Evolutionary conservation across 2,113 vertebrate genomes (phyloP), one percentile per base, ranked within the genome.

Genomic region (Telmatochromis sp.): DNA sequence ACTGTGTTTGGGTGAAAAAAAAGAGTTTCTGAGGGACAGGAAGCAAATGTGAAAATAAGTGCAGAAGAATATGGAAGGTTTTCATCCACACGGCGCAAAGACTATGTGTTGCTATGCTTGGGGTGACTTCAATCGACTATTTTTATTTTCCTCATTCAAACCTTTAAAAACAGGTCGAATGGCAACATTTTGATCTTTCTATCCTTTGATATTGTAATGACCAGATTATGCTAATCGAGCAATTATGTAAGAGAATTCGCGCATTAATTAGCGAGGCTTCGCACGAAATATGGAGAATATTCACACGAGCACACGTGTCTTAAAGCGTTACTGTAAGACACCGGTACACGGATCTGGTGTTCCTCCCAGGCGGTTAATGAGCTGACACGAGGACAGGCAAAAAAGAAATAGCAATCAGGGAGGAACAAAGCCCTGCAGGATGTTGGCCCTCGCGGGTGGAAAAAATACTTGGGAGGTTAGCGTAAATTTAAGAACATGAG

Each of bases 341-440:
- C n/a, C 40, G n/a, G 85, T 47, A 51, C n/a, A 23, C 37, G 2
- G 23, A 80, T 83, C 9, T 23, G 60, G 42, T 31, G 82, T 79
- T 86, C 81, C 82, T 84, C 89, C 65, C 19, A 80, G 83, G 85
- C 45, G 81, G 89, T 90, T 91, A 92, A 93, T 89, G 89, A 94
- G 86, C 85, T 85, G 88, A 88, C 87, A 79, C 31, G 6, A 81
- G 15, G 80, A 93, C 70, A 35, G 35, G 80, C 55, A 87, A 86
- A 49, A 75, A 91, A 91, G 45, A 78, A 91, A 89, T 57, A 88
- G 91, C 81, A 91, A 91, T 89, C 85, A 91, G 79, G 63, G 65
- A 87, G 55, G 85, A 84, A 87, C 65, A 81, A 51, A 88, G 86
- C 79, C 55, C 86, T 55, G 86, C 88, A 87, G 84, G 88, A 89